Conservation (phyloP, 2,113 vertebrate genomes). For the Alethe diademata region DNA sequence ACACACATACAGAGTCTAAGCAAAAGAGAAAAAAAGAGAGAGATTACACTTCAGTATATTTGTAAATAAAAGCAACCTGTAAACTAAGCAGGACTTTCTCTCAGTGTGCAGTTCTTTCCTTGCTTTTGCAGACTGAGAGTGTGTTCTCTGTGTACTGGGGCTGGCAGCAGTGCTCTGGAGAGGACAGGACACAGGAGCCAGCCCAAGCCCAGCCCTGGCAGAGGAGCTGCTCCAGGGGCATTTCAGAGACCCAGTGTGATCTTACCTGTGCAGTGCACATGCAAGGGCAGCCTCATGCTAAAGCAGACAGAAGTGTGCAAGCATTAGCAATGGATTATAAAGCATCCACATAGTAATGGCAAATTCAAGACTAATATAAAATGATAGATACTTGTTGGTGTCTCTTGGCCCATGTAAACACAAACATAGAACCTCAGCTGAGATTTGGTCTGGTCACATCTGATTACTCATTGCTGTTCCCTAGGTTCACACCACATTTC, state of each 20-base stretch:
- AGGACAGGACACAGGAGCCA: neutral
- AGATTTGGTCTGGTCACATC: neutral
- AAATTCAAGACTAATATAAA: neutral
- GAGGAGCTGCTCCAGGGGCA: neutral
- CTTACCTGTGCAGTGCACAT: neutral
- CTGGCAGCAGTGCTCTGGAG: neutral
- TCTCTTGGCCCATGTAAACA: neutral
- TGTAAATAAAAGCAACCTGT: constrained; percentile 83
- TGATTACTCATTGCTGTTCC: neutral
- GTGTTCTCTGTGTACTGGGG: neutral
- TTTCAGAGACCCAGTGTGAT: neutral
- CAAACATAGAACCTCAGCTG: neutral
- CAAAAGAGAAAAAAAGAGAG: constrained; percentile 60
- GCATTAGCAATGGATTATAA: neutral
- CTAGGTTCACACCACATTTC: neutral
- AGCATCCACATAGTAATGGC: neutral
- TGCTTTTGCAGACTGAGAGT: neutral
- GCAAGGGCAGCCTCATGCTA: neutral
- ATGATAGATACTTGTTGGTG: neutral
- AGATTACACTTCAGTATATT: constrained; percentile 77
- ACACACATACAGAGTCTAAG: neutral
- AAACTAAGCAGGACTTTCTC: constrained; percentile 57
- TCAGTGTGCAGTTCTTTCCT: constrained; percentile 28
- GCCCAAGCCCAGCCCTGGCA: neutral
- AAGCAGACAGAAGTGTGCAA: neutral